These are phyloP conservation scores for Octopus bimaculoides DNA, from an alignment of 1,140 invertebrate species.

Conservation along the genomic window DNA sequence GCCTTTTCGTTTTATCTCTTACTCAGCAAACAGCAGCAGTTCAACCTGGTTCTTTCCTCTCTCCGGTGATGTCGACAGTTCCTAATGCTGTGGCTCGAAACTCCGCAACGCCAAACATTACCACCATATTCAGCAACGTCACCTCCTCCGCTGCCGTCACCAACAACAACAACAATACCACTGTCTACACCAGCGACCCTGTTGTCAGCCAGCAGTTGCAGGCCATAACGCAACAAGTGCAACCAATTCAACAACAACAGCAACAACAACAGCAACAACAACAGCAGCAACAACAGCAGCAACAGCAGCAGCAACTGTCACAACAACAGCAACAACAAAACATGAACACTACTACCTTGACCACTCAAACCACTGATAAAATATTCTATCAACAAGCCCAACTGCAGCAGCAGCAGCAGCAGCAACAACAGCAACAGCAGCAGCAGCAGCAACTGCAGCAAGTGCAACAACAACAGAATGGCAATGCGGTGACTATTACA, in stretches of 20 bases:
- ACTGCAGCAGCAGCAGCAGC: too few relatives aligned
- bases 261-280: constrained; percentile 23
- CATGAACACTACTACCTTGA: constrained; percentile 28
- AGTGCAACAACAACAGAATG: too few relatives aligned
- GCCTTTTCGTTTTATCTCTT: background rate
- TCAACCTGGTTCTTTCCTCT: constrained; percentile 31
- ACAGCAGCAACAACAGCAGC: constrained; percentile 25
- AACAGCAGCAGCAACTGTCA: constrained; percentile 21
- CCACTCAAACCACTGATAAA: constrained; percentile 18
- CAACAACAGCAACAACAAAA: constrained; percentile 24
- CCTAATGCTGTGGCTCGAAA: constrained; percentile 6
- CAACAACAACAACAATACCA: background rate
- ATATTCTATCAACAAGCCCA: background rate
- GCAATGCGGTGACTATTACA: too few relatives aligned
- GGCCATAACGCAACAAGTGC: background rate
- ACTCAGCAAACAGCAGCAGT: constrained; percentile 20
- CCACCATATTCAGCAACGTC: constrained; percentile 17
- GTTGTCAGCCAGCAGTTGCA: constrained; percentile 21
- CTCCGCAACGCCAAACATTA: constrained; percentile 32
- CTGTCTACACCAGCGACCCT: constrained; percentile 13
- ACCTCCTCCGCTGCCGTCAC: background rate
- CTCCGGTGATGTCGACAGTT: constrained; percentile 27
- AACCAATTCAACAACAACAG: constrained; percentile 16
- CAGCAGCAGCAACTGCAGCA: too few relatives aligned
- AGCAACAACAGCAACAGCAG: too few relatives aligned